Conservation (phyloP, 2,888 invertebrate genomes). For the Cantharis flavilabris region DNA sequence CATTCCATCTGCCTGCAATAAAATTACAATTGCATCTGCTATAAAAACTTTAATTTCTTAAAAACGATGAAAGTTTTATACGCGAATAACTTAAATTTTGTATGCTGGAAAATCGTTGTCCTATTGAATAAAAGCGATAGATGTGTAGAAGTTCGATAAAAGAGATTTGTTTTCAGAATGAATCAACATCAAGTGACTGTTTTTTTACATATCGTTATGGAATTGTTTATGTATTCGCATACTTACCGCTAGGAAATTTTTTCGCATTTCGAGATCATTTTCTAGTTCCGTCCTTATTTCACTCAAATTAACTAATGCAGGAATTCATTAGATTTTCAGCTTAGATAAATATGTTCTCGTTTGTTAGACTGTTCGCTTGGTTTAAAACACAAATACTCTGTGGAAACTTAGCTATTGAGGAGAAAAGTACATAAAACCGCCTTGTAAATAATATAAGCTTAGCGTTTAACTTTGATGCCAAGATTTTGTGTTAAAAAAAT, state of each 20-base stretch:
- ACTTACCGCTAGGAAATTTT: not conserved
- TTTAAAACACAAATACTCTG: slow-evolving; percentile 22
- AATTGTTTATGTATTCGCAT: not conserved
- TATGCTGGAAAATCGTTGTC: slow-evolving; percentile 27
- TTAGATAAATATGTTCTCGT: slow-evolving; percentile 16
- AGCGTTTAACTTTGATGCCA: slow-evolving; percentile 20
- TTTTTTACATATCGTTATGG: slow-evolving; percentile 18
- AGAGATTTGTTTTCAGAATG: slow-evolving; percentile 28
- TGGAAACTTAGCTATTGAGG: slow-evolving; percentile 18
- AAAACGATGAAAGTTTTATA: not conserved
- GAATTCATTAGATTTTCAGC: slow-evolving; percentile 20
- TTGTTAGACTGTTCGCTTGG: slow-evolving; percentile 10
- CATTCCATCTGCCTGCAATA: not conserved
- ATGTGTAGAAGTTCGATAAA: slow-evolving; percentile 25
- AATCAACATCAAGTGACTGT: slow-evolving; percentile 28
- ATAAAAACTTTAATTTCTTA: not conserved
- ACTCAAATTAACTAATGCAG: not conserved
- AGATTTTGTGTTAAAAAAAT: not conserved
- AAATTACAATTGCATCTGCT: not conserved
- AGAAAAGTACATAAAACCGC: slow-evolving; percentile 24
- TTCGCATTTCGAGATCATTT: not conserved
- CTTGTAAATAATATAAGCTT: slow-evolving; percentile 19
- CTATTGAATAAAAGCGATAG: slow-evolving; percentile 29
- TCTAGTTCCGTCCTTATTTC: not conserved
- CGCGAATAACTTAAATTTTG: slow-evolving; percentile 4